Percentiles rank a stretch among this genome's conserved stretches.
Evolutionary conservation across 53 echinoderm and acorn worm genomes (phyloP).

Genomic region (Echinometra lucunter): DNA sequence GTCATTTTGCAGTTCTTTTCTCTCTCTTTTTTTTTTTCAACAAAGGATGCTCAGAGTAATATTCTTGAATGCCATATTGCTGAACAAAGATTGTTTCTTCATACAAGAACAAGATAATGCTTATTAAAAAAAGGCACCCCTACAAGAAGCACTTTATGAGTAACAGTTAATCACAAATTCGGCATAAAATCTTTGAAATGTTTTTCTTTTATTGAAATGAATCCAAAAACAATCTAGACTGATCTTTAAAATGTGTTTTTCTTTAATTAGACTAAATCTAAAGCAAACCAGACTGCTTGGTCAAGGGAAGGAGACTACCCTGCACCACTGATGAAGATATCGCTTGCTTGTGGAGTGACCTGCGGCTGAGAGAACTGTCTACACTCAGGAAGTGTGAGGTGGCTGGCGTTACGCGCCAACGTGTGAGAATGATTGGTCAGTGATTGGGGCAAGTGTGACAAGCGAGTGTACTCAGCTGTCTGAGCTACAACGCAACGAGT

Average conservation of each 20-base stretch:
- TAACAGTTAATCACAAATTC: no score
- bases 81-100: no score
- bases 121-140: no score
- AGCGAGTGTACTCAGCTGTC: conserved; percentile 20
- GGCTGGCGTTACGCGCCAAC: background rate
- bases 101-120: no score
- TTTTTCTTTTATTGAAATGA: no score
- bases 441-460: background rate
- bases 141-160: no score
- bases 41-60: no score
- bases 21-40: no score
- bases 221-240: no score
- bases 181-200: no score
- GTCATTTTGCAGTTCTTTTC: no score
- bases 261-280: background rate
- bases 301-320: background rate
- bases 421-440: conserved; percentile 17
- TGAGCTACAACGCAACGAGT: background rate
- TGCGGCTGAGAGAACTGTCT: background rate
- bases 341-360: background rate
- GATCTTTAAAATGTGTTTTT: background rate
- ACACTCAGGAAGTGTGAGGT: background rate
- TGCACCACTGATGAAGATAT: background rate
- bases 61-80: no score
- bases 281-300: background rate